These are phyloP conservation scores for Noctua fimbriata DNA, from an alignment of 2,888 invertebrate species.

Conservation along the genomic window DNA sequence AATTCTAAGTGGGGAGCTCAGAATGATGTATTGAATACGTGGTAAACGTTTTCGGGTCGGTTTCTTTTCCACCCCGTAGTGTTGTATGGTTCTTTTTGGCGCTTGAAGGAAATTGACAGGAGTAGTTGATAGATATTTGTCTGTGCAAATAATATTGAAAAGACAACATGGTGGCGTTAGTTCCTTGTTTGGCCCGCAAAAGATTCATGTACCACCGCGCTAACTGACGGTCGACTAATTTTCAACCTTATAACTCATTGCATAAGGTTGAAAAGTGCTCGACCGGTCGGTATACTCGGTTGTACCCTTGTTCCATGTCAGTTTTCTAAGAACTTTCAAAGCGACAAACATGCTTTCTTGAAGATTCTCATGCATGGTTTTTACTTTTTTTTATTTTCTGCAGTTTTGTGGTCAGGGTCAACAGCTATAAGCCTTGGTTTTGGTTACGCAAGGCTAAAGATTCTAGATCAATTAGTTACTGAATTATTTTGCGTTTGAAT, in stretches of 20 bases:
- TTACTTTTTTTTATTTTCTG: conserved; percentile 4
- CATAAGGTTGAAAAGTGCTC: too few relatives aligned
- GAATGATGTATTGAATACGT: too few relatives aligned
- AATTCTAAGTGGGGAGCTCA: too few relatives aligned
- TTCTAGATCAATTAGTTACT: conserved; percentile 9
- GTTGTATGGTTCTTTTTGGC: background rate
- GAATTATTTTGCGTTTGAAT: conserved; percentile 20
- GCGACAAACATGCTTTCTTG: conserved; percentile 10
- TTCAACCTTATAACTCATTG: background rate
- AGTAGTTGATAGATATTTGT: background rate
- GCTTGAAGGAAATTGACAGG: background rate
- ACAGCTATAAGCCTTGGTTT: conserved; percentile 12
- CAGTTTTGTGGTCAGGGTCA: conserved; percentile 19
- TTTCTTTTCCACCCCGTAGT: background rate
- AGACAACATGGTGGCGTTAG: background rate
- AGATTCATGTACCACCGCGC: background rate
- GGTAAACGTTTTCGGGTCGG: too few relatives aligned
- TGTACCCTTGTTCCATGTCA: background rate
- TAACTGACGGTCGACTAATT: background rate
- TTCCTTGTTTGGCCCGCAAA: background rate
- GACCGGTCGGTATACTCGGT: background rate
- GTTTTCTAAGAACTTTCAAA: conserved; percentile 16
- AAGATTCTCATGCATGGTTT: background rate
- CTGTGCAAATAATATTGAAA: background rate
- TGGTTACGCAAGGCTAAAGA: background rate